Evolutionary conservation across 1,140 invertebrate genomes (phyloP).

Genomic region (Drosophila miranda): DNA sequence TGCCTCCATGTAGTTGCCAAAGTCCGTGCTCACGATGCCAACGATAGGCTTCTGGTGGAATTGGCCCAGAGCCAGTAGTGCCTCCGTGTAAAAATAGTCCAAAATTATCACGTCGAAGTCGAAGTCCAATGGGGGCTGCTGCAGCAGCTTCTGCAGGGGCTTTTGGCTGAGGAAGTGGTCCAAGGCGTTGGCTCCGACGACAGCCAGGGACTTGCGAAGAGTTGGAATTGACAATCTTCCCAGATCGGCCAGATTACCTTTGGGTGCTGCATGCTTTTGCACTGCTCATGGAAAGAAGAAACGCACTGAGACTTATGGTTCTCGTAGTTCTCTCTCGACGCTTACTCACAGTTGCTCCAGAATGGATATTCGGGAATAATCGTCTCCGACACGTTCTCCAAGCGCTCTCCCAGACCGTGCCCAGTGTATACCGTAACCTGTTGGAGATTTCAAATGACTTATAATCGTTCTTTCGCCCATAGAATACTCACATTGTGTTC

Average conservation of each 20-base stretch:
- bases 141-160: constrained; percentile 50
- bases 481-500: constrained; percentile 71
- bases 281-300: constrained; percentile 31
- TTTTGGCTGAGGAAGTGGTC: constrained; percentile 65
- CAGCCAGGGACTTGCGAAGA: constrained; percentile 53
- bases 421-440: constrained; percentile 66
- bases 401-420: constrained; percentile 58
- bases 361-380: constrained; percentile 67
- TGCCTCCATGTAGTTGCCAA: constrained; percentile 70
- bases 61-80: constrained; percentile 78
- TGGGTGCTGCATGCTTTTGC: constrained; percentile 48
- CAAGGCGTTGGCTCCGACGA: constrained; percentile 47
- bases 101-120: constrained; percentile 83
- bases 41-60: constrained; percentile 81
- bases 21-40: constrained; percentile 73
- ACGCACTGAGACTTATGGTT: not conserved
- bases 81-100: constrained; percentile 83
- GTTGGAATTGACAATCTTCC: constrained; percentile 31
- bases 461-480: not conserved
- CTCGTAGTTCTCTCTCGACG: not conserved
- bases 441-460: not conserved
- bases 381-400: constrained; percentile 67
- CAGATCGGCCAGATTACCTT: constrained; percentile 51
- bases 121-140: constrained; percentile 56
- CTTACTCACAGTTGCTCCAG: constrained; percentile 65